A percentile compares a stretch with the other conserved stretches of the same genome.
These are phyloP conservation scores for Clarias platycephalus DNA, from an alignment of 2,797 vertebrate genomes.

Conservation along the genomic window DNA sequence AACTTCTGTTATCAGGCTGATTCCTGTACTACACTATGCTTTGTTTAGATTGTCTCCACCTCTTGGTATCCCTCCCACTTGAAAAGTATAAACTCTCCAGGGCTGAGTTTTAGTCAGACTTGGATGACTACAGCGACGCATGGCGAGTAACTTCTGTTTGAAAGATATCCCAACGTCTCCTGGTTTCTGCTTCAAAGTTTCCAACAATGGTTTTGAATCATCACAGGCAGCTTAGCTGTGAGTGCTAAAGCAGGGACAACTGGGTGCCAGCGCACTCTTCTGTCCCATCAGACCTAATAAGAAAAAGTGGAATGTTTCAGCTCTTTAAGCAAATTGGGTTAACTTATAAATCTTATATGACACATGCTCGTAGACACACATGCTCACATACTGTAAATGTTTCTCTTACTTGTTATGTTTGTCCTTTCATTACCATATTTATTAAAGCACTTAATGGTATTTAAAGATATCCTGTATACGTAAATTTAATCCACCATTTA, in stretches of 20 bases:
- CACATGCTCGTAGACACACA: neutral
- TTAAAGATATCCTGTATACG: neutral
- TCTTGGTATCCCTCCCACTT: too few relatives aligned
- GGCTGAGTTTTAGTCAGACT: too few relatives aligned
- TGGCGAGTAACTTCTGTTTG: too few relatives aligned
- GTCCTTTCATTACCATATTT: neutral
- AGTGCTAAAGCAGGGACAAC: conserved; percentile 51
- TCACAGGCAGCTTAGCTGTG: conserved; percentile 48
- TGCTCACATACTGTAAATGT: neutral
- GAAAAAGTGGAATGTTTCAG: conserved; percentile 30
- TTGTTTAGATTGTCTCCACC: too few relatives aligned
- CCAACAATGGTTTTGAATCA: conserved; percentile 35
- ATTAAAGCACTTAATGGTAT: neutral
- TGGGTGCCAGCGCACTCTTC: conserved; percentile 33
- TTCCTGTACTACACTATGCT: too few relatives aligned
- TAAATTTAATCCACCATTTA: neutral
- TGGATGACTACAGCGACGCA: too few relatives aligned
- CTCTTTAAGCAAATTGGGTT: conserved; percentile 12
- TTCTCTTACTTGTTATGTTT: neutral
- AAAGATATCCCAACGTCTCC: too few relatives aligned
- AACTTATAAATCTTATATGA: neutral
- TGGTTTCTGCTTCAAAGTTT: too few relatives aligned
- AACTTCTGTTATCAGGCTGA: too few relatives aligned
- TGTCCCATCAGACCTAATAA: conserved; percentile 38
- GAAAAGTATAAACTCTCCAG: too few relatives aligned